phyloP scores from a whole-genome alignment of 2,888 invertebrate genomes.

The Synanthedon tipuliformis region DNA sequence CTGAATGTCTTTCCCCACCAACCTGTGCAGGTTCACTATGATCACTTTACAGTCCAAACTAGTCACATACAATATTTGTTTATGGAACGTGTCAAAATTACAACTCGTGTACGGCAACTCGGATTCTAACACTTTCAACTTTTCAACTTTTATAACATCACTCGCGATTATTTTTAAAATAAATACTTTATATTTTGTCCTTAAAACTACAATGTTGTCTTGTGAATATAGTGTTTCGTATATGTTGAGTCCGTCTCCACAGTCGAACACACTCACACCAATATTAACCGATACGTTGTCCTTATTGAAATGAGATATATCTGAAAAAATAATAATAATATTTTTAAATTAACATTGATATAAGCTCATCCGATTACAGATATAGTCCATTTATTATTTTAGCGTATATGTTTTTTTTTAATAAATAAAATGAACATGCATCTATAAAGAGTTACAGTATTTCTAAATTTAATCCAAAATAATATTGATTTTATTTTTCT shows the following conservation, averaged over 20 bases:
- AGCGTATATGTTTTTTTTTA: too few relatives aligned
- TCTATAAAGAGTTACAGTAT: too few relatives aligned
- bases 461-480: too few relatives aligned
- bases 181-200: constrained; percentile 43
- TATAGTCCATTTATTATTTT: too few relatives aligned
- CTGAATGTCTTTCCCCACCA: constrained; percentile 35
- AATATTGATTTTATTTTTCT: too few relatives aligned
- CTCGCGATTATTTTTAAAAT: constrained; percentile 34
- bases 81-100: constrained; percentile 46
- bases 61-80: constrained; percentile 46
- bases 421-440: too few relatives aligned
- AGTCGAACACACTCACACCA: constrained; percentile 27
- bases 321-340: constrained; percentile 43
- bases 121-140: constrained; percentile 37
- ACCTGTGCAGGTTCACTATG: constrained; percentile 49
- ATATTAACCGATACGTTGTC: constrained; percentile 21
- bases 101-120: constrained; percentile 47
- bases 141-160: constrained; percentile 24
- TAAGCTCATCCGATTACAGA: too few relatives aligned
- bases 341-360: too few relatives aligned
- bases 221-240: constrained; percentile 44
- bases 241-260: constrained; percentile 33
- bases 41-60: constrained; percentile 36
- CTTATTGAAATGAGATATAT: constrained; percentile 35
- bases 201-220: constrained; percentile 37